These are phyloP conservation scores for Melipona bicolor DNA, from an alignment of 2,888 invertebrate genomes.

Conservation along the genomic window DNA sequence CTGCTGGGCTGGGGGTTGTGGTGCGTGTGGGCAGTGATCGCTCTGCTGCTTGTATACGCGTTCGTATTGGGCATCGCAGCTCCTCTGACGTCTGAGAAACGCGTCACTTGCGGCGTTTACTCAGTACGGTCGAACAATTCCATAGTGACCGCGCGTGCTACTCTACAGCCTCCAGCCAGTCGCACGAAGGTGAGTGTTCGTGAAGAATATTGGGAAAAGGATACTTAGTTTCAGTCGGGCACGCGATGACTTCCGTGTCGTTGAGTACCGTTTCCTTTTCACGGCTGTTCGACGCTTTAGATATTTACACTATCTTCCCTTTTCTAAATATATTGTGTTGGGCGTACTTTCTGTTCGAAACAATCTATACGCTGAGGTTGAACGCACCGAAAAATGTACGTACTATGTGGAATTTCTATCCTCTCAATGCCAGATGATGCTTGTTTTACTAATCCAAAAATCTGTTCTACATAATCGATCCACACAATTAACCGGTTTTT, in stretches of 20 bases:
- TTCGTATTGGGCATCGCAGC: conserved; percentile 78
- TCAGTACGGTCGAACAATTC: conserved; percentile 63
- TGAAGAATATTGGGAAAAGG: not conserved
- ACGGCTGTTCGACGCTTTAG: conserved; percentile 37
- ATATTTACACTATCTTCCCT: conserved; percentile 44
- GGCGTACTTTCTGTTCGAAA: conserved; percentile 54
- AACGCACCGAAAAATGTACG: conserved; percentile 48
- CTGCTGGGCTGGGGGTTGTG: conserved; percentile 79
- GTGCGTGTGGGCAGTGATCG: conserved; percentile 77
- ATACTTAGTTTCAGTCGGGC: not conserved
- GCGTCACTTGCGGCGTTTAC: conserved; percentile 55
- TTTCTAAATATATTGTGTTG: conserved; percentile 52
- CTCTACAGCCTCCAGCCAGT: conserved; percentile 61
- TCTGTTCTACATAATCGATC: not conserved
- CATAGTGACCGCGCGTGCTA: conserved; percentile 50
- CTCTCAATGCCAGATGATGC: not conserved
- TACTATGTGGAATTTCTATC: conserved; percentile 40
- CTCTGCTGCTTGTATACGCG: conserved; percentile 74
- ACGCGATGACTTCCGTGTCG: conserved; percentile 26
- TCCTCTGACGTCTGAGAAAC: conserved; percentile 71
- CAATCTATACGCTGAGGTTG: conserved; percentile 40
- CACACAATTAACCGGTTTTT: not conserved
- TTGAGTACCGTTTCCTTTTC: conserved; percentile 33
- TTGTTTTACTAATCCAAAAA: not conserved
- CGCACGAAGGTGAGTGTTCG: conserved; percentile 74